phyloP scores from a whole-genome alignment of 2,113 vertebrate species.

The Gambusia affinis region DNA sequence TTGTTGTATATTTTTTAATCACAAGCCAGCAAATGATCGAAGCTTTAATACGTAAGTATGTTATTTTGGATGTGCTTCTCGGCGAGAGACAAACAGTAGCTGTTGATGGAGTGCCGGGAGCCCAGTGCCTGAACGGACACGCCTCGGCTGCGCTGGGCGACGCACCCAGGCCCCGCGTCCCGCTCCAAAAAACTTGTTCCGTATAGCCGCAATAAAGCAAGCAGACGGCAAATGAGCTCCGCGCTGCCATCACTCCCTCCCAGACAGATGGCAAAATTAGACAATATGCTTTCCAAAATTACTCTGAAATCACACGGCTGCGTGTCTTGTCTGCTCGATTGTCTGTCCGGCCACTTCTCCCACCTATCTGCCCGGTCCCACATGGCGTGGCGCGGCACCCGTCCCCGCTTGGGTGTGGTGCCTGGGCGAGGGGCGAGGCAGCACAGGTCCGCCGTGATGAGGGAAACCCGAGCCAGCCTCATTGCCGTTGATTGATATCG shows the following conservation, averaged over 20 bases:
- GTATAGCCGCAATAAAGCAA: constrained; percentile 77
- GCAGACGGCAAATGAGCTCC: constrained; percentile 85
- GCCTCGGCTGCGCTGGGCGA: constrained; percentile 73
- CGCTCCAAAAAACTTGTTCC: constrained; percentile 77
- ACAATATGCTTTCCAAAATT: constrained; percentile 87
- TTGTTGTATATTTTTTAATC: constrained; percentile 2
- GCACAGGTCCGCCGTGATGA: constrained; percentile 43
- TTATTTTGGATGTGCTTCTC: constrained; percentile 25
- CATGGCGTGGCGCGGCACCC: constrained; percentile 32
- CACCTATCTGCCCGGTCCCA: constrained; percentile 36
- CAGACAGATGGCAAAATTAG: constrained; percentile 88
- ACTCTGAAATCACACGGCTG: constrained; percentile 78
- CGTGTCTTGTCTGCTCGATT: constrained; percentile 62
- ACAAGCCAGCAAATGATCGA: background rate
- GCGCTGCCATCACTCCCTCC: constrained; percentile 81
- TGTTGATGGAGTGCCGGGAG: constrained; percentile 64
- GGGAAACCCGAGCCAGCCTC: constrained; percentile 65
- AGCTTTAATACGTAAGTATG: constrained; percentile 14
- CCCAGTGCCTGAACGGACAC: constrained; percentile 61
- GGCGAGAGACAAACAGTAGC: constrained; percentile 54
- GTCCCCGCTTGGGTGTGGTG: constrained; percentile 57
- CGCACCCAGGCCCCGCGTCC: constrained; percentile 63
- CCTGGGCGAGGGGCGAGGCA: constrained; percentile 38
- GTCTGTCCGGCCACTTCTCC: constrained; percentile 44
- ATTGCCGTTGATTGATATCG: constrained; percentile 80